phyloP scores from a whole-genome alignment of 2,888 invertebrate genomes.

The Mythimna loreyi region DNA sequence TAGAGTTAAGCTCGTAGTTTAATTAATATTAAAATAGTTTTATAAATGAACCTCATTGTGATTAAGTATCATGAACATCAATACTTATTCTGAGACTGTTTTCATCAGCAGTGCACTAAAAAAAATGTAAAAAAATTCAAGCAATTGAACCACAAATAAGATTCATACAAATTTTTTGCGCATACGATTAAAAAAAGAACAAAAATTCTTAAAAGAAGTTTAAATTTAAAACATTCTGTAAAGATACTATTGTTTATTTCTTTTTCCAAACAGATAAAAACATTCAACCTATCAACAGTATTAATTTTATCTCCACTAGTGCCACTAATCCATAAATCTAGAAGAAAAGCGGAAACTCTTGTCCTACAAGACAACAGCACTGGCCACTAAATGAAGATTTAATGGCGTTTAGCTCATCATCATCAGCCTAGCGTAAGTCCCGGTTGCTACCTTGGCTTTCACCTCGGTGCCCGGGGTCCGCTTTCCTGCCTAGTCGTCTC shows the following conservation, averaged over 20 bases:
- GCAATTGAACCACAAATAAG: too few species aligned
- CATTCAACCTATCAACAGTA: conserved; percentile 13
- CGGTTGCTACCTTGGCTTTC: too few species aligned
- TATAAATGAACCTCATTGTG: background rate
- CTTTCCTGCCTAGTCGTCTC: too few species aligned
- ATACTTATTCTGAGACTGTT: background rate
- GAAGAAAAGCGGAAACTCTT: conserved; percentile 59
- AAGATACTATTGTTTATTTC: background rate
- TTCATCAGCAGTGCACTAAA: background rate
- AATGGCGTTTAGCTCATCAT: conserved; percentile 62
- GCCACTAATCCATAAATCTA: conserved; percentile 57
- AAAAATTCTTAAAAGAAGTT: too few species aligned
- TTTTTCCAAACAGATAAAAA: background rate
- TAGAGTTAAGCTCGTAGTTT: too few species aligned
- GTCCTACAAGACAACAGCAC: conserved; percentile 49
- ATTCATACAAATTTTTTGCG: background rate
- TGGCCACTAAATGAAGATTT: conserved; percentile 65
- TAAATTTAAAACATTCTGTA: background rate
- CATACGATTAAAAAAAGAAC: background rate
- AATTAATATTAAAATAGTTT: background rate
- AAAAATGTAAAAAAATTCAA: too few species aligned
- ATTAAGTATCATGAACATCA: background rate
- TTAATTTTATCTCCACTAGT: conserved; percentile 28
- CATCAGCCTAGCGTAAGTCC: too few species aligned
- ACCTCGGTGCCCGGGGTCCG: too few species aligned